Percentiles rank a stretch among this genome's conserved stretches.
phyloP scores from a whole-genome alignment of 2,888 invertebrate genomes.

The Syrphus vitripennis region DNA sequence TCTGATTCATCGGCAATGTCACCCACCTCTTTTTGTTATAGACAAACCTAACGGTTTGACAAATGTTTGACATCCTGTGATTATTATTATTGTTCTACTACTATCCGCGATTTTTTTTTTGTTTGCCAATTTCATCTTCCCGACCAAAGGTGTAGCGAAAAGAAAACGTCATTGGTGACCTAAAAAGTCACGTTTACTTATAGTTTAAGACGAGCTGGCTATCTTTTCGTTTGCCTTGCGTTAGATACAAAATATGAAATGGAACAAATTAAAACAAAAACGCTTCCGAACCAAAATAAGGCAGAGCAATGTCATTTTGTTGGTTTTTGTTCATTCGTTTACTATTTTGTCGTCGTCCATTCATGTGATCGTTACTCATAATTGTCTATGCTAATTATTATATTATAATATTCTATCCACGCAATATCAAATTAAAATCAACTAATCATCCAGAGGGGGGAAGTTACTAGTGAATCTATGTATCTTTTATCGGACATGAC shows the following conservation, averaged over 20 bases:
- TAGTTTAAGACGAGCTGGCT: neutral
- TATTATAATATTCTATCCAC: conserved; percentile 59
- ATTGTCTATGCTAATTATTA: conserved; percentile 64
- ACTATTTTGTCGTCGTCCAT: neutral
- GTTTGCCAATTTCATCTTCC: conserved; percentile 3
- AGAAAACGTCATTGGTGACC: neutral
- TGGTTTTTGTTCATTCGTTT: neutral
- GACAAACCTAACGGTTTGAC: conserved; percentile 21
- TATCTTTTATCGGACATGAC: neutral
- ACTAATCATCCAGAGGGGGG: conserved; percentile 38
- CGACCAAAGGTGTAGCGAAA: neutral
- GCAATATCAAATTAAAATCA: conserved; percentile 66
- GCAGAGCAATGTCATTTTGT: neutral
- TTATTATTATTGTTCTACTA: neutral
- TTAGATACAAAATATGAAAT: conserved; percentile 21
- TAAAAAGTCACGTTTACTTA: neutral
- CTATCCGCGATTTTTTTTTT: neutral
- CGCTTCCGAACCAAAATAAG: conserved; percentile 46
- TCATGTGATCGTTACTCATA: conserved; percentile 39
- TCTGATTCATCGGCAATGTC: neutral
- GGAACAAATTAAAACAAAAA: conserved; percentile 54
- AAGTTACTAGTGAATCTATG: neutral
- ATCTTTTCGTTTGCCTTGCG: neutral
- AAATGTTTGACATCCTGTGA: conserved; percentile 19
- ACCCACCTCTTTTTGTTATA: neutral